A percentile compares a stretch with the other conserved stretches of the same genome.
Evolutionary conservation across 1,140 invertebrate species (phyloP).

Genomic region (Drosophila oshimai): DNA sequence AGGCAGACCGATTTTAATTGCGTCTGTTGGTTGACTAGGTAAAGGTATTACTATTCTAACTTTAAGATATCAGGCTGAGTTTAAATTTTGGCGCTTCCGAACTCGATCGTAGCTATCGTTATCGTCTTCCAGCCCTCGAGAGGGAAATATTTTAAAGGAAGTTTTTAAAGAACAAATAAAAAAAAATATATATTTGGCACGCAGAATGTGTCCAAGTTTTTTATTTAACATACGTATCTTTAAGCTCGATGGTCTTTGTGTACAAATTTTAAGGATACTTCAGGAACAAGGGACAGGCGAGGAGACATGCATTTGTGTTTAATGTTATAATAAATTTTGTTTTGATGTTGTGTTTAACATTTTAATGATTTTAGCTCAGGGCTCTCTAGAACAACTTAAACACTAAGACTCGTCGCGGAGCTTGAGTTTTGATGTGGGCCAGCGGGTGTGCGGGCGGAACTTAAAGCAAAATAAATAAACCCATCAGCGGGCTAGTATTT

Average conservation of each 20-base stretch:
- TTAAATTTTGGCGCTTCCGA: background rate
- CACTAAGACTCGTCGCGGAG: background rate
- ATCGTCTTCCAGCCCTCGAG: too few relatives aligned
- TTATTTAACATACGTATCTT: background rate
- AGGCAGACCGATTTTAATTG: slow-evolving; percentile 1
- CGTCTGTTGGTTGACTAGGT: background rate
- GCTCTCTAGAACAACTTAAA: background rate
- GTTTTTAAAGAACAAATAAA: too few relatives aligned
- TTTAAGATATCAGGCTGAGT: background rate
- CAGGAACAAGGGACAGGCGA: background rate
- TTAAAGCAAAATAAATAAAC: background rate
- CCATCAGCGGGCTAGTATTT: background rate
- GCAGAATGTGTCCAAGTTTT: background rate
- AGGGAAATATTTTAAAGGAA: too few relatives aligned
- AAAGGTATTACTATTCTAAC: background rate
- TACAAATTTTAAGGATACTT: background rate
- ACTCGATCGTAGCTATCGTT: background rate
- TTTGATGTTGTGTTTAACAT: background rate
- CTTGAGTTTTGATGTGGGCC: background rate
- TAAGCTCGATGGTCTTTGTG: background rate
- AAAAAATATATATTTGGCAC: too few relatives aligned
- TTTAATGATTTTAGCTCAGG: background rate
- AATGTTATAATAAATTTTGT: too few relatives aligned
- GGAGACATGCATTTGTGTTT: background rate
- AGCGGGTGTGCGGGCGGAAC: background rate